A percentile compares a stretch with the other conserved stretches of the same genome.
Conservation (phyloP, 2,797 vertebrate species). For the Agapornis canus region DNA sequence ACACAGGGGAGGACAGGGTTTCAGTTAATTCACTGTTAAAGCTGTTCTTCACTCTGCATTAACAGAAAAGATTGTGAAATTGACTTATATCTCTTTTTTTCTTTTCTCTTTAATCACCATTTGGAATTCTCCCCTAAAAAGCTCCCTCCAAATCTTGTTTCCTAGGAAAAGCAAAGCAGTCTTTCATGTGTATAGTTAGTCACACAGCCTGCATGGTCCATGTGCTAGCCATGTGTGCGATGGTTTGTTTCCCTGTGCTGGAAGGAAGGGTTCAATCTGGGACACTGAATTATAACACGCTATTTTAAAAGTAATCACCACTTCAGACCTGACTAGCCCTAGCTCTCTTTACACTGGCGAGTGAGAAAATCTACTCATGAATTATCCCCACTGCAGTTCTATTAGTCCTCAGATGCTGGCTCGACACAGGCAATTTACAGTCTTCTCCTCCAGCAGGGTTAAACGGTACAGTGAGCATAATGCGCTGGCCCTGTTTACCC, state of each 20-base stretch:
- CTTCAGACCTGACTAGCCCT: slow-evolving; percentile 35
- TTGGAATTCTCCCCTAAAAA: background rate
- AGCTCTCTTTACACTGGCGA: slow-evolving; percentile 8
- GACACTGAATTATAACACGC: slow-evolving; percentile 7
- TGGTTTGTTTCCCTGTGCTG: background rate
- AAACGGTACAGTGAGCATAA: background rate
- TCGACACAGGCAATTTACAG: slow-evolving; percentile 6
- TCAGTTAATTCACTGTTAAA: slow-evolving; percentile 39
- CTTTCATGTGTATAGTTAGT: background rate
- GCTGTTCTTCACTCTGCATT: slow-evolving; percentile 8
- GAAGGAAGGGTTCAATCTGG: slow-evolving; percentile 28
- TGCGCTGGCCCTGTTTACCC: background rate
- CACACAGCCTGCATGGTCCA: background rate
- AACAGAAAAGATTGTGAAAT: slow-evolving; percentile 24
- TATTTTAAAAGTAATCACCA: slow-evolving; percentile 28
- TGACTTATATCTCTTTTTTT: background rate
- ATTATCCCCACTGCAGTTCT: slow-evolving; percentile 44
- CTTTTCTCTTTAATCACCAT: background rate
- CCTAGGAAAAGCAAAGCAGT: background rate
- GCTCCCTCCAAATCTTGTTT: background rate
- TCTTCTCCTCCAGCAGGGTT: background rate
- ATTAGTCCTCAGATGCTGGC: background rate
- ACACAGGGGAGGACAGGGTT: background rate
- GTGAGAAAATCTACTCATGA: slow-evolving; percentile 34
- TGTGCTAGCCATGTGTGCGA: background rate